phyloP scores from a whole-genome alignment of 2,113 vertebrate genomes.

The Microcebus griseorufus region DNA sequence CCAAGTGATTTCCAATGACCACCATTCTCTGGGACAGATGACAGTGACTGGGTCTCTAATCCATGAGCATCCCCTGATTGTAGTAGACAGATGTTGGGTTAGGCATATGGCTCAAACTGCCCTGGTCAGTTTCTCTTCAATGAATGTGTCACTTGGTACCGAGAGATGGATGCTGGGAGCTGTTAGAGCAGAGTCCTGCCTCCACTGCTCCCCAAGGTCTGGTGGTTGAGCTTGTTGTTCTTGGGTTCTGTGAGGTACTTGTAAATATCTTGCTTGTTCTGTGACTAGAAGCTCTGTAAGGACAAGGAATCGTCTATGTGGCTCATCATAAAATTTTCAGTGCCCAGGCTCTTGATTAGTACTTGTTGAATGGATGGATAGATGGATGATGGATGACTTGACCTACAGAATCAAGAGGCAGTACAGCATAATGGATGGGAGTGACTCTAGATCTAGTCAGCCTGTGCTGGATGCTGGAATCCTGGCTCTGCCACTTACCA shows the following conservation, averaged over 20 bases:
- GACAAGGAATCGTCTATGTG: not conserved
- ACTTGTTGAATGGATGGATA: not conserved
- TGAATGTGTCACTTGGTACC: not conserved
- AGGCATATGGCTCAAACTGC: not conserved
- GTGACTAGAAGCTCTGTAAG: not conserved
- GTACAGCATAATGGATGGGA: too few species aligned
- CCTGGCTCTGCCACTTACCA: too few species aligned
- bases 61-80: not conserved
- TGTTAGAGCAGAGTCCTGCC: not conserved
- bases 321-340: not conserved
- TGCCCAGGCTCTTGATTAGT: not conserved
- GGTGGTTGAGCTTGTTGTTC: not conserved
- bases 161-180: not conserved
- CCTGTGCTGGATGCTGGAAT: not conserved
- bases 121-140: not conserved
- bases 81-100: not conserved
- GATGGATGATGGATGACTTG: not conserved
- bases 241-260: not conserved
- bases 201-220: not conserved
- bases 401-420: not conserved
- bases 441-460: not conserved
- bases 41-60: not conserved
- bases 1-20: not conserved
- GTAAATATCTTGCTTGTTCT: not conserved
- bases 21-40: not conserved